Evolutionary conservation across 2,113 vertebrate genomes (phyloP), one percentile per base, ranked within the genome.

Genomic region (Butorides virescens): DNA sequence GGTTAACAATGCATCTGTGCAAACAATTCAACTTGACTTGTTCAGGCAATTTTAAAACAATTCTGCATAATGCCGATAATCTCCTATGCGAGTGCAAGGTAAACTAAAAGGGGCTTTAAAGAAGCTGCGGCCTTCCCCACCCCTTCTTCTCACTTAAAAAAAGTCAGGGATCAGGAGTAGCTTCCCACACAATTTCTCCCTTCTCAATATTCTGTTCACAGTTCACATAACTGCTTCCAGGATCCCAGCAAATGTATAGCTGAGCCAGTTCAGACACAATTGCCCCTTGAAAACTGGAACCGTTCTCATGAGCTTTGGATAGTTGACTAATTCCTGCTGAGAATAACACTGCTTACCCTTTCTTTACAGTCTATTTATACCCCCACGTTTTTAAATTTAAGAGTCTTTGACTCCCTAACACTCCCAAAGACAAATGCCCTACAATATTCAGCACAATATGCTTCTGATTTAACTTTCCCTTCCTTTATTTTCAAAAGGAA

Each of bases 141-240:
- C 8, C 26, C 29, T 87, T 79, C 34, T 90, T 81, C 15, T 10
- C 26, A 36, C 13, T 84, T 30, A 4, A 84, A 83, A 68, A 71
- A 39, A 59, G 25, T 55, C 29, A 63, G 42, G 27, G 86, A 59
- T 86, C n/a, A 52, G 7, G 15, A 84, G 10, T 47, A 91, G 23
- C n/a, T 90, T 95, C 62, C 63, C 76, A 86, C 30, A 13, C 44
- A 74, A 5, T 78, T 84, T 78, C 36, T 94, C 11, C 75, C 92
- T 94, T 86, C 90, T 97, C 90, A 91, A 2, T 86, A 96, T 96
- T 96, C 95, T 71, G 72, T 67, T 93, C 95, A 93, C 92, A 90
- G 95, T 77, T 95, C 86, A 81, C 50, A 66, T 55, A 66, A 94
- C 53, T 86, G 59, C 65, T 96, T 96, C 87, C 95, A 97, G 92